Evolutionary conservation across 37 sponge, comb jelly and placozoan species (phyloP).

Genomic region (Spongilla lacustris): DNA sequence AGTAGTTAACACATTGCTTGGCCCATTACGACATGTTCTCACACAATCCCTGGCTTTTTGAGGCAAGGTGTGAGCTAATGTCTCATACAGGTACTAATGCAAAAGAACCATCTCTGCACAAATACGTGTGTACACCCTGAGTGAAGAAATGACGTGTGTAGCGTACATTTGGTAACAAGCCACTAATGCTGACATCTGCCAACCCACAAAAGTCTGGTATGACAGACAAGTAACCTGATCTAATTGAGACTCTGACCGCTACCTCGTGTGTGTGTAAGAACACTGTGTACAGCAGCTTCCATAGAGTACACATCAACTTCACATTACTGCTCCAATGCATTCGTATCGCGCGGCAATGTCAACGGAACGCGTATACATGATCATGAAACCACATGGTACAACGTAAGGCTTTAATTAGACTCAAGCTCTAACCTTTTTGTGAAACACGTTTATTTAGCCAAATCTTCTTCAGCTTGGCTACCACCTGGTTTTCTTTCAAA

Average conservation of each 20-base stretch:
- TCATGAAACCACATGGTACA: too few species aligned
- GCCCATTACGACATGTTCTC: too few species aligned
- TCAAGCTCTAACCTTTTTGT: not conserved
- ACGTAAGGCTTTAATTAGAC: too few species aligned
- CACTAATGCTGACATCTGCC: not conserved
- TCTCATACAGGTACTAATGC: not conserved
- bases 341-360: too few species aligned
- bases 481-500: slow-evolving; percentile 66
- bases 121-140: too few species aligned
- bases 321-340: not conserved
- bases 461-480: slow-evolving; percentile 48
- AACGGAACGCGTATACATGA: too few species aligned
- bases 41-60: too few species aligned
- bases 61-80: too few species aligned
- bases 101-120: not conserved
- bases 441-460: slow-evolving; percentile 12
- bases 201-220: not conserved
- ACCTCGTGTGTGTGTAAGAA: not conserved
- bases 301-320: not conserved
- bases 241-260: not conserved
- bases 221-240: not conserved
- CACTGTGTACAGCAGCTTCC: not conserved
- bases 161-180: not conserved
- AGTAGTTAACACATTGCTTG: not conserved
- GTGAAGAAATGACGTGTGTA: not conserved